These are phyloP conservation scores for Mastacembelus armatus DNA, from an alignment of 2,797 vertebrate genomes.

Conservation along the genomic window DNA sequence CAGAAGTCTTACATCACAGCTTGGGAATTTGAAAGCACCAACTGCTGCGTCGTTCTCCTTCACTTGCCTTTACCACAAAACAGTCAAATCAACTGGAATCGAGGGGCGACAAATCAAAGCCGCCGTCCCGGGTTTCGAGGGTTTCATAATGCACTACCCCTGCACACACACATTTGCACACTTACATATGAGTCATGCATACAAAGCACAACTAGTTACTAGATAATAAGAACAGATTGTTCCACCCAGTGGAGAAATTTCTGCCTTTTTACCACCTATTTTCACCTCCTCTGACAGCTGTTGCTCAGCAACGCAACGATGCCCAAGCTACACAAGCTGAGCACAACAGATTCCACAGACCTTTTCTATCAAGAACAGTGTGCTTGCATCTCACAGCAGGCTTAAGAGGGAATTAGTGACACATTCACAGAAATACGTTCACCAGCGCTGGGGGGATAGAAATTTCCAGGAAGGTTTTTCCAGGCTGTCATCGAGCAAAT, in stretches of 20 bases:
- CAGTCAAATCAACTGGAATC: conserved; percentile 3
- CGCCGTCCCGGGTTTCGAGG: conserved; percentile 2
- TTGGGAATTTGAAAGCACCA: conserved; percentile 28
- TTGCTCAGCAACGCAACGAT: conserved; percentile 3
- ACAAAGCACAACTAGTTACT: conserved; percentile 33
- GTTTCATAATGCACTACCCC: background rate
- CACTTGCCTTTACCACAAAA: conserved; percentile 14
- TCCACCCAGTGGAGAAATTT: conserved; percentile 32
- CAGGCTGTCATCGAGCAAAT: too few species aligned
- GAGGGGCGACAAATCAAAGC: conserved; percentile 19
- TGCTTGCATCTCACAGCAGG: background rate
- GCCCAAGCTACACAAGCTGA: conserved; percentile 30
- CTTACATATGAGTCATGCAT: conserved; percentile 16
- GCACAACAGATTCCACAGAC: too few species aligned
- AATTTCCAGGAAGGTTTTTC: too few species aligned
- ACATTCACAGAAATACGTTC: too few species aligned
- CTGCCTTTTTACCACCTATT: conserved; percentile 33
- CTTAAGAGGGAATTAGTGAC: too few species aligned
- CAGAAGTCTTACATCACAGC: conserved; percentile 35
- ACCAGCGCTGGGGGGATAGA: too few species aligned
- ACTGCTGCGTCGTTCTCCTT: conserved; percentile 9
- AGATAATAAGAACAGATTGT: conserved; percentile 55
- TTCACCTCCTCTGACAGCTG: conserved; percentile 47
- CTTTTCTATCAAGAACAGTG: background rate
- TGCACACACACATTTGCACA: background rate